phyloP scores from a whole-genome alignment of 1,140 invertebrate species.

The Luehdorfia chinensis region DNA sequence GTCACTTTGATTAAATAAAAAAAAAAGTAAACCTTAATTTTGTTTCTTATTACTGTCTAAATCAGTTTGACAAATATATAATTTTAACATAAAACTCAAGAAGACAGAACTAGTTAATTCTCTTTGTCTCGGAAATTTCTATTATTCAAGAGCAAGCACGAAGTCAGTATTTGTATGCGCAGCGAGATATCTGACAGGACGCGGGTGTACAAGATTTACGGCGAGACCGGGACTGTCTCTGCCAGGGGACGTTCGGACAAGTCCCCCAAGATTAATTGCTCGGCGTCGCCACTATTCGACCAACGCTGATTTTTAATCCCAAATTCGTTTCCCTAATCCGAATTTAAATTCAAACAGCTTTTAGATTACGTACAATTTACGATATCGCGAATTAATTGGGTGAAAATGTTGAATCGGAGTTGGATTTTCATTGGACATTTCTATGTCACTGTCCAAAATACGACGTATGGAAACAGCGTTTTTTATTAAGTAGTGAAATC shows the following conservation, averaged over 20 bases:
- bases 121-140: constrained; percentile 25
- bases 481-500: neutral
- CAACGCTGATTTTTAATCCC: constrained; percentile 45
- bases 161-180: constrained; percentile 36
- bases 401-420: neutral
- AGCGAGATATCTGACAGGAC: constrained; percentile 30
- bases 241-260: constrained; percentile 41
- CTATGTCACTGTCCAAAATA: neutral
- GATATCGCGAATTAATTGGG: neutral
- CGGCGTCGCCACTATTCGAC: constrained; percentile 33
- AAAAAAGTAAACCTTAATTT: too few species aligned
- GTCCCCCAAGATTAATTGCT: constrained; percentile 45
- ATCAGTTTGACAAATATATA: too few species aligned
- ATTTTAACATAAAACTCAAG: too few species aligned
- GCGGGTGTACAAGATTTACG: constrained; percentile 48
- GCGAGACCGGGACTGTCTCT: constrained; percentile 32
- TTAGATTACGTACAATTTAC: constrained; percentile 5
- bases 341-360: constrained; percentile 14
- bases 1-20: too few species aligned
- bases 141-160: constrained; percentile 23
- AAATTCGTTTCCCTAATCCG: neutral
- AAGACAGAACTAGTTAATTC: constrained; percentile 19
- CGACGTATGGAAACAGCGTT: neutral
- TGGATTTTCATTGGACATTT: neutral
- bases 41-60: too few species aligned